Evolutionary conservation across 2,113 vertebrate genomes (phyloP).

Genomic region (Sakesphorus luctuosus): DNA sequence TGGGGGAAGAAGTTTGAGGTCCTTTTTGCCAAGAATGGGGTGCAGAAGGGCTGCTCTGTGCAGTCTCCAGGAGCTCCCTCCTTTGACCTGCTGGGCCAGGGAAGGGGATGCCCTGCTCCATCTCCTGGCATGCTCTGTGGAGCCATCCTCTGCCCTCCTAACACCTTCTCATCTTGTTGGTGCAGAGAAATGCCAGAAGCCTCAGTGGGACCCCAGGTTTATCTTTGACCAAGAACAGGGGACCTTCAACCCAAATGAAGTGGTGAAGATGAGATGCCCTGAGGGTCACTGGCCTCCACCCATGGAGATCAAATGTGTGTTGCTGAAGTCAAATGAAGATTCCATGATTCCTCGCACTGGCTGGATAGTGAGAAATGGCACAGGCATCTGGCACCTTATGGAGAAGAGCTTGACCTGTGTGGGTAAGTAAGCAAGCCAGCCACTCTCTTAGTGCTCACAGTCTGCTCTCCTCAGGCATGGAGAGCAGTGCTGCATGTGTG

Average conservation of each 20-base stretch:
- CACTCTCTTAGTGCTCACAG: neutral
- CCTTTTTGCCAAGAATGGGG: fast-evolving
- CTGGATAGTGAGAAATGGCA: neutral
- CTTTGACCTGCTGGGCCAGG: neutral
- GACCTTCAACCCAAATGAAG: neutral
- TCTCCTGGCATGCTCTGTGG: neutral
- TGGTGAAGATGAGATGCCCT: neutral
- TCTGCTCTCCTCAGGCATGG: neutral
- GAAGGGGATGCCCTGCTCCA: neutral
- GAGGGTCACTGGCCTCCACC: neutral
- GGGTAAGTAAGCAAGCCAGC: neutral
- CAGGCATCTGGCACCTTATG: neutral
- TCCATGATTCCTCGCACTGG: neutral
- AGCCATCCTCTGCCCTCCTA: neutral
- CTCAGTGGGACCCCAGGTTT: neutral
- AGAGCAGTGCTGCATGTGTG: neutral
- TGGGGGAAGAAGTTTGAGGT: neutral
- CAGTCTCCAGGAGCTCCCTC: neutral
- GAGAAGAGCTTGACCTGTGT: neutral
- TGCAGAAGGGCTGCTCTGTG: fast-evolving
- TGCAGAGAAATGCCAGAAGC: slow-evolving; percentile 39
- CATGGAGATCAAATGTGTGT: neutral
- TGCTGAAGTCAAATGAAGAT: neutral
- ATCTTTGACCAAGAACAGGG: neutral
- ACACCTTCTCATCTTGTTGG: neutral